Evolutionary conservation across 2,888 invertebrate species (phyloP).

Genomic region (Drosophila aldrichi): DNA sequence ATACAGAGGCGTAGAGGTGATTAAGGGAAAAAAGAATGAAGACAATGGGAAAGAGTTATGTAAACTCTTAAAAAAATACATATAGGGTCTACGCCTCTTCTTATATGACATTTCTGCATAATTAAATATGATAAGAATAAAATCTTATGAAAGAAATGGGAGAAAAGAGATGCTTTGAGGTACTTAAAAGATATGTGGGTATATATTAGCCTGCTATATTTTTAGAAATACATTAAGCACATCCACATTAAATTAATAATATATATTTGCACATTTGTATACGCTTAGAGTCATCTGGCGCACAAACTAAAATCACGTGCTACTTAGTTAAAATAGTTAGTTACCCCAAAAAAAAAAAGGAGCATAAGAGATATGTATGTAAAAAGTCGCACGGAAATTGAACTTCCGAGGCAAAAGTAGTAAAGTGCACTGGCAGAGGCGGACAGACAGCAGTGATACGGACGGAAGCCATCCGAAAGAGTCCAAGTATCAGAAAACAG

Average conservation of each 20-base stretch:
- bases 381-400: conserved; percentile 65
- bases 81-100: background rate
- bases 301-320: background rate
- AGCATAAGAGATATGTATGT: background rate
- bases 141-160: too few relatives aligned
- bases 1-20: background rate
- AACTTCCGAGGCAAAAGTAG: conserved; percentile 67
- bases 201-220: too few relatives aligned
- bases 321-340: conserved; percentile 11
- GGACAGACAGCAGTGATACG: conserved; percentile 39
- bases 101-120: too few relatives aligned
- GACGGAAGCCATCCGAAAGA: conserved; percentile 55
- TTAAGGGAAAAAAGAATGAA: background rate
- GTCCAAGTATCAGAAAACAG: conserved; percentile 53
- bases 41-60: background rate
- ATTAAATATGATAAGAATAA: too few relatives aligned
- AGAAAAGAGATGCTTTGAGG: too few relatives aligned
- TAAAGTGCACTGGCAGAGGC: conserved; percentile 50
- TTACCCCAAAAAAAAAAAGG: background rate
- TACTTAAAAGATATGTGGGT: too few relatives aligned
- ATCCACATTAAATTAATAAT: too few relatives aligned
- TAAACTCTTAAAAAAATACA: background rate
- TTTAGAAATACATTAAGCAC: too few relatives aligned
- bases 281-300: background rate
- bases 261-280: too few relatives aligned